Percentiles rank a stretch among this genome's conserved stretches.
Evolutionary conservation across 2,797 vertebrate species (phyloP).

Genomic region (Danio choprae): DNA sequence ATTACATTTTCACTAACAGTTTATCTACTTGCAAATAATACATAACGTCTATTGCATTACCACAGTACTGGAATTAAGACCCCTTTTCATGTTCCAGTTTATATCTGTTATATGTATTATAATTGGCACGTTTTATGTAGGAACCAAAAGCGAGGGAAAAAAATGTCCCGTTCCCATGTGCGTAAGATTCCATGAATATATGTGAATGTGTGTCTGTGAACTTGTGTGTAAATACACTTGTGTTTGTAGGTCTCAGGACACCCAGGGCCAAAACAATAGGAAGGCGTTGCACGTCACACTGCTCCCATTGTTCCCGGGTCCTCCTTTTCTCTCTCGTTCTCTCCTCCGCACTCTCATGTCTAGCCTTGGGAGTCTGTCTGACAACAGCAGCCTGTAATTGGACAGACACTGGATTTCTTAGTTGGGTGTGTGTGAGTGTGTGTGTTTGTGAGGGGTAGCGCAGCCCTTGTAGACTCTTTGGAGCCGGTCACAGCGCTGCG

Average conservation of each 20-base stretch:
- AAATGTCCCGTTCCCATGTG: neutral
- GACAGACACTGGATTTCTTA: slow-evolving; percentile 59
- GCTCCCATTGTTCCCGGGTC: slow-evolving; percentile 67
- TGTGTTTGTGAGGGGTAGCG: slow-evolving; percentile 46
- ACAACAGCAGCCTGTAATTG: slow-evolving; percentile 53
- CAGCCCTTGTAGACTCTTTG: slow-evolving; percentile 72
- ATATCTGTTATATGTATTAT: neutral
- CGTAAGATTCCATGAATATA: slow-evolving; percentile 16
- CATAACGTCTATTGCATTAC: no score
- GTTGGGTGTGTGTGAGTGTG: slow-evolving; percentile 45
- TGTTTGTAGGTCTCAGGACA: slow-evolving; percentile 49
- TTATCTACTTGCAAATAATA: no score
- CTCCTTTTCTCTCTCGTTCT: slow-evolving; percentile 49
- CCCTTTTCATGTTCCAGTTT: slow-evolving; percentile 64
- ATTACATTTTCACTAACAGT: no score
- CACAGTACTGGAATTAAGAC: slow-evolving; percentile 67
- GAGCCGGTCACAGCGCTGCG: slow-evolving; percentile 74
- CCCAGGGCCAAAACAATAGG: slow-evolving; percentile 51
- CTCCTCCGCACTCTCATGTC: slow-evolving; percentile 39
- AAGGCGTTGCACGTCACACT: slow-evolving; percentile 68
- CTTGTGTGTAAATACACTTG: slow-evolving; percentile 51
- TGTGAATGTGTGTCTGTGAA: slow-evolving; percentile 33
- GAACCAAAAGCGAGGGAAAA: neutral
- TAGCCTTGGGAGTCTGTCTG: slow-evolving; percentile 51
- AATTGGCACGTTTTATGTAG: neutral